Conservation (phyloP, 2,113 vertebrate genomes). For the Haemorhous mexicanus region DNA sequence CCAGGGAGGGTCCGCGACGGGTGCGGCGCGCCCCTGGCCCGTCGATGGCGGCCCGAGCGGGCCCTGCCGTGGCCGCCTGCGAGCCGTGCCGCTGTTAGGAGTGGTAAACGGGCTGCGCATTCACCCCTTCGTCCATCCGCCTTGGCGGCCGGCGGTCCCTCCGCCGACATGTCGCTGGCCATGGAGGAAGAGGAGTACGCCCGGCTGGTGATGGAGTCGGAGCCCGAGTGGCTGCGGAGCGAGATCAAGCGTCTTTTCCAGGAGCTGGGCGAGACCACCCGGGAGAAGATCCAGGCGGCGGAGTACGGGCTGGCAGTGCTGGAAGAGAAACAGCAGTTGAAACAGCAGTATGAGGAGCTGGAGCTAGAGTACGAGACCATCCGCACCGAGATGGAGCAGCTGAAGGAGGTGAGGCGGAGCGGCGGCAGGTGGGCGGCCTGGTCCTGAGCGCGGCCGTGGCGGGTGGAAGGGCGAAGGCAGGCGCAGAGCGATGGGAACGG, state of each 20-base stretch:
- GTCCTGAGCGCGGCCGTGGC: too few relatives aligned
- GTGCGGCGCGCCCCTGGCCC: not conserved
- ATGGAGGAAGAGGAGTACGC: constrained; percentile 83
- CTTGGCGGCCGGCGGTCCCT: not conserved
- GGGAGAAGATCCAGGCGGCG: constrained; percentile 96
- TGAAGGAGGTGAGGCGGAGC: constrained; percentile 84
- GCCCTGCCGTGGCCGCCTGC: not conserved
- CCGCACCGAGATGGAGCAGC: constrained; percentile 90
- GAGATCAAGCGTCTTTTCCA: constrained; percentile 88
- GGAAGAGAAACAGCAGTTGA: constrained; percentile 95
- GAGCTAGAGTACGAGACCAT: constrained; percentile 89
- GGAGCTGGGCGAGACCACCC: constrained; percentile 91
- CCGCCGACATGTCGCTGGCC: constrained; percentile 71
- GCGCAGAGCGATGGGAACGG: not conserved
- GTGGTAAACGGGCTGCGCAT: not conserved
- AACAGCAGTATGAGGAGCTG: constrained; percentile 90
- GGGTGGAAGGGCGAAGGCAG: not conserved
- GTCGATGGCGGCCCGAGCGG: not conserved
- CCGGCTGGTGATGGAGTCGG: constrained; percentile 85
- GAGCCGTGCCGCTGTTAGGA: not conserved
- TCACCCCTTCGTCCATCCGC: not conserved
- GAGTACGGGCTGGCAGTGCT: constrained; percentile 94
- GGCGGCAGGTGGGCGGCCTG: not conserved
- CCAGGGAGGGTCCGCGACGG: not conserved
- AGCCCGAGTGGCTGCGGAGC: constrained; percentile 85